phyloP scores from a whole-genome alignment of 2,113 vertebrate genomes.

The Cercocebus atys region DNA sequence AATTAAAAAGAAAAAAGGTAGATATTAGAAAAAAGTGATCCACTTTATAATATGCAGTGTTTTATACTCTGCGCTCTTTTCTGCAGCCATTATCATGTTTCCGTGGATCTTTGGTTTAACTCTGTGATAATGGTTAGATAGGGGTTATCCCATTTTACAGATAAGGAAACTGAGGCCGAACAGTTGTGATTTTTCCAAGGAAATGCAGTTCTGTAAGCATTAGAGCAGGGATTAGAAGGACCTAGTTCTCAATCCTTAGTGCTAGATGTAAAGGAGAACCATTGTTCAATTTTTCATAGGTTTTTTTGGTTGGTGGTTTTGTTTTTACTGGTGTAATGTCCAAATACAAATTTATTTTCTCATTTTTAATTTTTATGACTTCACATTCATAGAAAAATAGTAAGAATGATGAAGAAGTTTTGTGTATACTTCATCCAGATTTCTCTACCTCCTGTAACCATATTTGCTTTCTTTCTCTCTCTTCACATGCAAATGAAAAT shows the following conservation, averaged over 20 bases:
- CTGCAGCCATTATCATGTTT: background rate
- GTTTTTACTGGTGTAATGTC: background rate
- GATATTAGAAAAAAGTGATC: background rate
- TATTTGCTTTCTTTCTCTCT: background rate
- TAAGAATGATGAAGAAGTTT: background rate
- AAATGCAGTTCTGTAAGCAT: background rate
- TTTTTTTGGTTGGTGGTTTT: background rate
- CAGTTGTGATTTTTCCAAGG: background rate
- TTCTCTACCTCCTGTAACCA: background rate
- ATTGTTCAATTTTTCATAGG: background rate
- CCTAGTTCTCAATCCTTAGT: background rate
- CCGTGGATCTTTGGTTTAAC: background rate
- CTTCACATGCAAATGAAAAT: background rate
- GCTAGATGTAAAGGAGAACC: background rate
- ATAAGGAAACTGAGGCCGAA: background rate
- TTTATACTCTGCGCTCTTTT: background rate
- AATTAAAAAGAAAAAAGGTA: background rate
- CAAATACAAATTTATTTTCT: background rate
- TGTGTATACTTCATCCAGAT: background rate
- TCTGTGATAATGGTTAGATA: background rate
- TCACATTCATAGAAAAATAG: background rate
- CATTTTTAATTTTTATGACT: background rate
- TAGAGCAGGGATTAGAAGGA: background rate
- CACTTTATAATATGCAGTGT: background rate
- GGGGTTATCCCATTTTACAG: background rate